Base-by-base conservation (phyloP, 2,888 invertebrate species). In the Nowickia ferox region DNA sequence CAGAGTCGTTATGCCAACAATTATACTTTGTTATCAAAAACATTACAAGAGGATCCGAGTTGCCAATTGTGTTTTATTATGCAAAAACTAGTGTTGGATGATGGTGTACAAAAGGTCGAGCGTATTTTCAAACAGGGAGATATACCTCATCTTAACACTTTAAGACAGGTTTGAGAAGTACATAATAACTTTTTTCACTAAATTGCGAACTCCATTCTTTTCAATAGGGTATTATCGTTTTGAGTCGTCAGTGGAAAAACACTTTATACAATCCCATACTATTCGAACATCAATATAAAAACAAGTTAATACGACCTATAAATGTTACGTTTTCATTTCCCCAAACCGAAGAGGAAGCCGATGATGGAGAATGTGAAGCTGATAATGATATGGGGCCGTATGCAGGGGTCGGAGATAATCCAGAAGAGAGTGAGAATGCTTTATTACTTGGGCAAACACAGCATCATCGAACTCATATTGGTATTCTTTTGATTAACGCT, bases 191-290 rank as follows among this genome's bases (percentile, higher is more conserved):
- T 69, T 19, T 46, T 22, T 22, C 9, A 51, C 6, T 9, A 6
- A 19, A 59, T 22, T 9, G 17, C 10, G 0, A n/a, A 22, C 22
- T 69, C 11, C 4, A 17, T 78, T 13, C 91, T 30, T 51, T 65
- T 10, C 11, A 17, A 40, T 15, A 97, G 96, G 98, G 98, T 42
- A 96, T 99, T n/a, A 97, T 99, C 91, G 98, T 98, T 40, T 94
- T 99, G 76, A 98, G 98, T 90, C 95, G 98, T 1, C 98, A 99
- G 92, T 99, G 98, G 99, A 98, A 98, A 93, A 98, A 98, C 92
- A 96, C 97, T 4, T 93, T 99, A 22, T 98, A 98, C 92, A 98
- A 98, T 88, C 98, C 99, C 0, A 94, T 98, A 87, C 93, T 98
- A 55, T 94, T 98, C 76, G 97, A 97, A 89, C 97, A 97, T 91